These are phyloP conservation scores for Spinibarbus caldwelli DNA, from an alignment of 2,797 vertebrate species.

Conservation along the genomic window DNA sequence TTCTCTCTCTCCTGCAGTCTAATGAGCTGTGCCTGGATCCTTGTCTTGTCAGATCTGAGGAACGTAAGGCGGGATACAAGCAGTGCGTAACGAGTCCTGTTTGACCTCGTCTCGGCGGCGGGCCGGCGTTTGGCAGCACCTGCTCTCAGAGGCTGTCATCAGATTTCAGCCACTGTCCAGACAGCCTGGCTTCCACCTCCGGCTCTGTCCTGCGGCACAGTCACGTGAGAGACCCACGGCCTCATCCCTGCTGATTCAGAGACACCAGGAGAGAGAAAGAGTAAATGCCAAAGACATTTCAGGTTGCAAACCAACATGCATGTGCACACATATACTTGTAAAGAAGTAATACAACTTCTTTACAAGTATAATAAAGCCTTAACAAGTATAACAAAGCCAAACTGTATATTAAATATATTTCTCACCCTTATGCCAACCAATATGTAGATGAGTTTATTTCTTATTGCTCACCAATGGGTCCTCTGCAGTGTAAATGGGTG, in stretches of 20 bases:
- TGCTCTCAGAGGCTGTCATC: slow-evolving; percentile 51
- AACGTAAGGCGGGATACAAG: slow-evolving; percentile 45
- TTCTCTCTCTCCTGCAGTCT: slow-evolving; percentile 32
- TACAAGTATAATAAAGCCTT: no score
- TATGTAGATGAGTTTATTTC: not conserved
- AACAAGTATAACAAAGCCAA: not conserved
- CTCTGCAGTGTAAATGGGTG: not conserved
- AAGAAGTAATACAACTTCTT: not conserved
- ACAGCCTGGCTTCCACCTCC: slow-evolving; percentile 45
- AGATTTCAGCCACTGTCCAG: slow-evolving; percentile 56
- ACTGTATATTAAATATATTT: not conserved
- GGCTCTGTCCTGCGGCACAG: slow-evolving; percentile 25
- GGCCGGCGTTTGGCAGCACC: slow-evolving; percentile 56
- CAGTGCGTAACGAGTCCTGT: slow-evolving; percentile 51
- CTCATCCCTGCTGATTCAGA: slow-evolving; percentile 26
- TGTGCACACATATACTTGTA: slow-evolving; percentile 9
- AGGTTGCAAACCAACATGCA: slow-evolving; percentile 36
- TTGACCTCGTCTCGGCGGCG: slow-evolving; percentile 54
- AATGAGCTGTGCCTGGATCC: slow-evolving; percentile 46
- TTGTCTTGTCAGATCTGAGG: slow-evolving; percentile 36
- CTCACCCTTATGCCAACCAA: not conserved
- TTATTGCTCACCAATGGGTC: not conserved
- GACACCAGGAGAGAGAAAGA: not conserved
- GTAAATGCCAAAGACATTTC: slow-evolving; percentile 35
- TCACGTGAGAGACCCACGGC: slow-evolving; percentile 31